Conservation (phyloP, 2,888 invertebrate genomes). For the Synanthedon myopaeformis region DNA sequence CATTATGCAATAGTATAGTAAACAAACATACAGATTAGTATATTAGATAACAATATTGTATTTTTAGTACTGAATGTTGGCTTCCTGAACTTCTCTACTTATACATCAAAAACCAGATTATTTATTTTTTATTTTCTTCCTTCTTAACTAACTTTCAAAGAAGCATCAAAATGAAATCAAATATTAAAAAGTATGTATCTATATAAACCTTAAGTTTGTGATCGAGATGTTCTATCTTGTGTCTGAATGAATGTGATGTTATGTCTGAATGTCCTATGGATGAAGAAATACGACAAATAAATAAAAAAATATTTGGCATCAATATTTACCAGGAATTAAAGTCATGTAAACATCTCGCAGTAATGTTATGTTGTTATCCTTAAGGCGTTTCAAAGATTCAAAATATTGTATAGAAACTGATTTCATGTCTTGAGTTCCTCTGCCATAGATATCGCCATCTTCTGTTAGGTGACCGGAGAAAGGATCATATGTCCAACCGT, state of each 20-base stretch:
- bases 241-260: neutral
- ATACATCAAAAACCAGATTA: too few species aligned
- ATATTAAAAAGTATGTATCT: too few species aligned
- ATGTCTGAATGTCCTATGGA: conserved; percentile 12
- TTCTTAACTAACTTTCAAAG: too few species aligned
- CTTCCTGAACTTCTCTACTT: too few species aligned
- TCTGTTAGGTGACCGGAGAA: conserved; percentile 86
- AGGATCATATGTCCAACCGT: conserved; percentile 88
- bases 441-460: conserved; percentile 84
- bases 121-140: too few species aligned
- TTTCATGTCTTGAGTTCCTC: conserved; percentile 89
- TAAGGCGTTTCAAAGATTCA: conserved; percentile 37
- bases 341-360: conserved; percentile 38
- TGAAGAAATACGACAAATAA: conserved; percentile 13
- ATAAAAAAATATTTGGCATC: neutral
- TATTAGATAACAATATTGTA: too few species aligned
- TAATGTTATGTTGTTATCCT: conserved; percentile 25
- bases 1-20: too few species aligned
- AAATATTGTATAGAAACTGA: conserved; percentile 55
- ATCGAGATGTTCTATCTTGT: too few species aligned
- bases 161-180: too few species aligned
- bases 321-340: conserved; percentile 46
- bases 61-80: too few species aligned
- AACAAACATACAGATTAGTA: too few species aligned
- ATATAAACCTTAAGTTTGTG: too few species aligned